Evolutionary conservation across 2,888 invertebrate species (phyloP).

Genomic region (Polymixis lichenea): DNA sequence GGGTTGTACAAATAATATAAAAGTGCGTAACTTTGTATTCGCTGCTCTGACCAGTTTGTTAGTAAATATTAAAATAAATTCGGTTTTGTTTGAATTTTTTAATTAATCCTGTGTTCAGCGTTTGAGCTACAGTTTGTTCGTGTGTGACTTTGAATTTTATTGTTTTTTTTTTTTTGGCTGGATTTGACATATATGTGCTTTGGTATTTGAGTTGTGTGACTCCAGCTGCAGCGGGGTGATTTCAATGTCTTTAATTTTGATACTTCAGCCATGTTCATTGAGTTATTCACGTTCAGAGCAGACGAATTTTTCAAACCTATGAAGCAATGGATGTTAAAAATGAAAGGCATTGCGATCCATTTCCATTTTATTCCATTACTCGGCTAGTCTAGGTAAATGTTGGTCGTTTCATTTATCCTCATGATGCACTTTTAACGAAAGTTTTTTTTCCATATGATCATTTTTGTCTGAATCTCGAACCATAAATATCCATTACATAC

Average conservation of each 20-base stretch:
- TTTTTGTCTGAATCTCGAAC: neutral
- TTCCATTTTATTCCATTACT: neutral
- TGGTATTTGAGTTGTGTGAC: neutral
- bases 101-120: conserved; percentile 44
- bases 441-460: neutral
- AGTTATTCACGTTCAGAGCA: neutral
- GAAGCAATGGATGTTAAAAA: neutral
- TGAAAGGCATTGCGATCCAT: neutral
- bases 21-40: conserved; percentile 22
- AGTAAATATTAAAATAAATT: conserved; percentile 38
- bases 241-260: neutral
- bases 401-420: neutral
- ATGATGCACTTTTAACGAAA: too few species aligned
- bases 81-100: conserved; percentile 18
- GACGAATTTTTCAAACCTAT: neutral
- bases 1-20: conserved; percentile 27
- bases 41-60: conserved; percentile 10
- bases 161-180: neutral
- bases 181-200: neutral
- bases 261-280: too few species aligned
- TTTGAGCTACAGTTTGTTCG: conserved; percentile 16
- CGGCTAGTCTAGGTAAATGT: neutral
- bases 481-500: too few species aligned
- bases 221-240: neutral
- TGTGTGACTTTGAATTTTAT: conserved; percentile 16